Conservation (phyloP, 2,113 vertebrate species). For the Dolichotis patagonum region DNA sequence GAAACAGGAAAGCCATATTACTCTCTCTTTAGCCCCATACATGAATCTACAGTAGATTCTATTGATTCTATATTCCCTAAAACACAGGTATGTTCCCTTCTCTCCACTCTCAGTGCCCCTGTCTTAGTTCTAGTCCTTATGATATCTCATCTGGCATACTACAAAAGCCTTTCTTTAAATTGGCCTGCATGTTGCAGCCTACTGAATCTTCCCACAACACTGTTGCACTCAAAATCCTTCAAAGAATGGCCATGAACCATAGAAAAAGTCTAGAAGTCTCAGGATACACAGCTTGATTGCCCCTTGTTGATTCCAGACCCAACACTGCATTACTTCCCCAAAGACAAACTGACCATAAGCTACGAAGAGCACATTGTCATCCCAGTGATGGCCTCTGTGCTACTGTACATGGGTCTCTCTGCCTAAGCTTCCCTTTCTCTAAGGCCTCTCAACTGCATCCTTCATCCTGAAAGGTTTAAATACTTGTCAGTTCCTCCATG, state of each 20-base stretch:
- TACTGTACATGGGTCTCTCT: background rate
- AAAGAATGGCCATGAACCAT: fast-evolving
- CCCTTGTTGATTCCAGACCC: background rate
- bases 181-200: fast-evolving
- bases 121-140: background rate
- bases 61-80: background rate
- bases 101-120: fast-evolving
- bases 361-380: fast-evolving
- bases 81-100: background rate
- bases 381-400: background rate
- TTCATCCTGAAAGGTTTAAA: background rate
- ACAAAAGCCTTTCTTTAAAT: background rate
- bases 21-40: background rate
- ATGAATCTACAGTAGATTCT: fast-evolving
- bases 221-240: background rate
- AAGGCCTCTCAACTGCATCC: background rate
- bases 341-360: background rate
- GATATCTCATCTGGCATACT: fast-evolving
- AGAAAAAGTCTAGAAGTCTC: background rate
- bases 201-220: fast-evolving
- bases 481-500: background rate
- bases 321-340: fast-evolving
- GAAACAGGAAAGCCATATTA: background rate
- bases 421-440: background rate
- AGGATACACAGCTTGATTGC: fast-evolving